Base-by-base conservation (phyloP, 2,797 vertebrate species). In the Acanthurus tractus region DNA sequence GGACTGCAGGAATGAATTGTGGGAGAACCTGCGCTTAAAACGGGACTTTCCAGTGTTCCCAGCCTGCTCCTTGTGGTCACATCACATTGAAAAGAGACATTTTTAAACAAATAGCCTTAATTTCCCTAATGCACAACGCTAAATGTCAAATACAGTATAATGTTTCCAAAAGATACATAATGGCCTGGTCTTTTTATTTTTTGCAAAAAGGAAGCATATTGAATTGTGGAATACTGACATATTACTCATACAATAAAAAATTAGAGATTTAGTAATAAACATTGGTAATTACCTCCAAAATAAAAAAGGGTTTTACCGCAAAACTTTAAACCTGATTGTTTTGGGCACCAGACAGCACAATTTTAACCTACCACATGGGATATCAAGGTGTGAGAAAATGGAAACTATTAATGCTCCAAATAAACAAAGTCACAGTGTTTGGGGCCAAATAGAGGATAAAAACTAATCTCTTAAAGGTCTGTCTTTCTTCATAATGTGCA, bases 31-130 rank as follows among this genome's bases (percentile, higher is more conserved):
- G 77, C 18, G 5, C 48, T 29, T 46, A 66, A 70, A 40, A 70
- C 70, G 88, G 86, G 89, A 84, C 73, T 91, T 90, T 83, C 83
- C 86, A 74, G 74, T 73, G 22, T 79, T 74, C 79, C 38, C 23
- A 0, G 20, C 55, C 55, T n/a, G 50, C 22, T 67, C 74, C 69
- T 62, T 44, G 52, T 50, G 18, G 57, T 63, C 54, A 44, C 15
- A n/a, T 74, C 56, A 42, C 56, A n/a, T 61, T 9, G 45, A 40
- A 72, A 2, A 64, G 78, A 63, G 40, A 70, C 50, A 61, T 74
- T 78, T 68, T 59, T 79, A 73, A 67, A 71, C 45, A 42, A 61
- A 58, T 25, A 11, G 11, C 29, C 8, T 65, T 38, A 22, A 50
- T 53, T 74, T 76, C 65, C 50, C 72, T n/a, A 11, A 40, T 72